Evolutionary conservation across 2,797 vertebrate species (phyloP).

Genomic region (Pterois miles): DNA sequence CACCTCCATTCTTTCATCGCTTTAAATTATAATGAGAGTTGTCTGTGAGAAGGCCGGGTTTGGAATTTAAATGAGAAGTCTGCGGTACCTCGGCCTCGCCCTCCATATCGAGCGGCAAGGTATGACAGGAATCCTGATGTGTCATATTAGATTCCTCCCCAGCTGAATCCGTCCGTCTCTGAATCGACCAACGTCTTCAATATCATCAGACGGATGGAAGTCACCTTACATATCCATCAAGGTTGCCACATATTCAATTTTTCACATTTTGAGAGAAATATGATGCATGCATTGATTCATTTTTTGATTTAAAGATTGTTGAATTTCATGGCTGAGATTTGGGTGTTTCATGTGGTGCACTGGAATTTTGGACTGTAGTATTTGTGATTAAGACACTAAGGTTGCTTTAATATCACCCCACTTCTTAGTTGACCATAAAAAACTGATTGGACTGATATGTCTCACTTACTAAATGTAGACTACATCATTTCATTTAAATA

Average conservation of each 20-base stretch:
- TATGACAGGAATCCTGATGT: conserved; percentile 34
- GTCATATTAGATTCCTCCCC: neutral
- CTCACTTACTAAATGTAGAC: no score
- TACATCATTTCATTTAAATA: no score
- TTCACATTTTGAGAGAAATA: neutral
- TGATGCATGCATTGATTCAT: neutral
- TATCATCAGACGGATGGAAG: neutral
- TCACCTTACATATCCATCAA: neutral
- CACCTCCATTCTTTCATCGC: conserved; percentile 46
- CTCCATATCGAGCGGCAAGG: neutral
- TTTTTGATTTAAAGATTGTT: neutral
- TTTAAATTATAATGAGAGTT: conserved; percentile 55
- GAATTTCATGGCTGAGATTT: neutral
- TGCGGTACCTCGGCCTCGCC: conserved; percentile 8
- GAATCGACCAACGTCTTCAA: neutral
- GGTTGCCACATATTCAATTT: neutral
- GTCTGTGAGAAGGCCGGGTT: conserved; percentile 34
- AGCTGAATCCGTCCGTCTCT: neutral
- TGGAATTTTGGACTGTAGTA: neutral
- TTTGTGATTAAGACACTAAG: no score
- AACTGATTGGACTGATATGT: no score
- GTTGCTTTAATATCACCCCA: no score
- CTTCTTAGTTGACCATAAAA: no score
- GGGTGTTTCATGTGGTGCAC: neutral
- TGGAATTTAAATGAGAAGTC: conserved; percentile 47